Percentiles rank a stretch among this genome's conserved stretches.
phyloP scores from a whole-genome alignment of 1,140 invertebrate genomes.

The Drosophila azteca region DNA sequence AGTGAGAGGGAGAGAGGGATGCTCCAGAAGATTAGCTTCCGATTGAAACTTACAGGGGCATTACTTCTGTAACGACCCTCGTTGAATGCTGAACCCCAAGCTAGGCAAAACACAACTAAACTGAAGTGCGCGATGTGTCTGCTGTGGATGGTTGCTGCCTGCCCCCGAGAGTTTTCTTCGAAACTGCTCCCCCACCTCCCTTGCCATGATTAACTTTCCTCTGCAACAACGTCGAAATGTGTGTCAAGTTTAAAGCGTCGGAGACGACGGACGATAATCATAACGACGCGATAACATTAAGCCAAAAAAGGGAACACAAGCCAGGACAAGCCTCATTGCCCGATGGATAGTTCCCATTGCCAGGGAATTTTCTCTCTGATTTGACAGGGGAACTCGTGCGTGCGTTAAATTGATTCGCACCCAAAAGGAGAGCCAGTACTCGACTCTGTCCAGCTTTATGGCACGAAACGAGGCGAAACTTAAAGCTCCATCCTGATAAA shows the following conservation, averaged over 20 bases:
- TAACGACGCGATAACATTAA: conserved; percentile 48
- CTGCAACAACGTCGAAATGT: conserved; percentile 31
- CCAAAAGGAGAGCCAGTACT: conserved; percentile 6
- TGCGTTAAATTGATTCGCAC: conserved; percentile 74
- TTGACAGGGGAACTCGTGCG: conserved; percentile 66
- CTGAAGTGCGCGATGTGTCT: conserved; percentile 43
- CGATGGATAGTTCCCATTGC: conserved; percentile 58
- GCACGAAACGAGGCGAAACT: conserved; percentile 45
- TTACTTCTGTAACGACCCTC: conserved; percentile 46
- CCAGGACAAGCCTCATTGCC: conserved; percentile 58
- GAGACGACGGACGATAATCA: conserved; percentile 29
- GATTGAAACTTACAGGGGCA: background rate
- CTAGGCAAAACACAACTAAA: conserved; percentile 49
- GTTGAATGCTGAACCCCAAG: conserved; percentile 48
- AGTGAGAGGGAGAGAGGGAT: conserved; percentile 54
- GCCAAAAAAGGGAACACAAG: conserved; percentile 4
- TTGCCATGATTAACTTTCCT: conserved; percentile 60
- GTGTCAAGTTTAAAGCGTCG: conserved; percentile 67
- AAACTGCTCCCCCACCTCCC: conserved; percentile 21
- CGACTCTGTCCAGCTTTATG: conserved; percentile 59
- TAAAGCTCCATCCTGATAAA: conserved; percentile 46
- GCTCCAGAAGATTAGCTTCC: conserved; percentile 19
- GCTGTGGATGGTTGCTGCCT: conserved; percentile 56
- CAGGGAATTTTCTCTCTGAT: conserved; percentile 71
- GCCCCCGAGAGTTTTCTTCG: conserved; percentile 43